Evolutionary conservation across 2,888 invertebrate genomes (phyloP).

Genomic region (Cataglyphis livida): DNA sequence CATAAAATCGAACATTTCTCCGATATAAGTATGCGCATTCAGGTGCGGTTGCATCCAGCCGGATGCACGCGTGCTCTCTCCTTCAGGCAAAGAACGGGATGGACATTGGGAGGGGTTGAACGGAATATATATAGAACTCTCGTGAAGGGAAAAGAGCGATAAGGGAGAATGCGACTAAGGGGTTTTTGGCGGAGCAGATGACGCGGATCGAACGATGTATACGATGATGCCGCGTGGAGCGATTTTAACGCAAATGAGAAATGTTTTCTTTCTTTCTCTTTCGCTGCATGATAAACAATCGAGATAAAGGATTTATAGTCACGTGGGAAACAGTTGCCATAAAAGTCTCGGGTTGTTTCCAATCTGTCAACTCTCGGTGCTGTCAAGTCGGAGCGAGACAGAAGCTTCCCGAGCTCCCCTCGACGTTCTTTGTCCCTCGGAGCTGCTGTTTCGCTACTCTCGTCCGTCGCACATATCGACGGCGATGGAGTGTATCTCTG

Average conservation of each 20-base stretch:
- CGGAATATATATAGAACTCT: no score
- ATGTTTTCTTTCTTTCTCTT: conserved; percentile 65
- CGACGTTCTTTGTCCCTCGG: neutral
- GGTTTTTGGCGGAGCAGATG: conserved; percentile 1
- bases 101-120: neutral
- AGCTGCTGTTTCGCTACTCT: conserved; percentile 25
- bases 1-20: conserved; percentile 73
- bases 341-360: conserved; percentile 81
- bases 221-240: conserved; percentile 55
- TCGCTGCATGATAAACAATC: conserved; percentile 76
- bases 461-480: conserved; percentile 46
- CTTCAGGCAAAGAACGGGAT: neutral
- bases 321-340: conserved; percentile 77
- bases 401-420: conserved; percentile 17
- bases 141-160: neutral
- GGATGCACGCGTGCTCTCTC: conserved; percentile 28
- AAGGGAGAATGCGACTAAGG: neutral
- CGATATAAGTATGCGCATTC: conserved; percentile 64
- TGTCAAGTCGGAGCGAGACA: conserved; percentile 48
- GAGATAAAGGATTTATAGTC: conserved; percentile 79
- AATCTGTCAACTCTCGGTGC: conserved; percentile 77
- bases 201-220: conserved; percentile 23
- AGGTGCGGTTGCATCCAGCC: conserved; percentile 56
- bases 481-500: conserved; percentile 17
- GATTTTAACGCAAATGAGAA: conserved; percentile 80